Base-by-base conservation (phyloP, 1,140 invertebrate genomes). In the Amphibalanus amphitrite region DNA sequence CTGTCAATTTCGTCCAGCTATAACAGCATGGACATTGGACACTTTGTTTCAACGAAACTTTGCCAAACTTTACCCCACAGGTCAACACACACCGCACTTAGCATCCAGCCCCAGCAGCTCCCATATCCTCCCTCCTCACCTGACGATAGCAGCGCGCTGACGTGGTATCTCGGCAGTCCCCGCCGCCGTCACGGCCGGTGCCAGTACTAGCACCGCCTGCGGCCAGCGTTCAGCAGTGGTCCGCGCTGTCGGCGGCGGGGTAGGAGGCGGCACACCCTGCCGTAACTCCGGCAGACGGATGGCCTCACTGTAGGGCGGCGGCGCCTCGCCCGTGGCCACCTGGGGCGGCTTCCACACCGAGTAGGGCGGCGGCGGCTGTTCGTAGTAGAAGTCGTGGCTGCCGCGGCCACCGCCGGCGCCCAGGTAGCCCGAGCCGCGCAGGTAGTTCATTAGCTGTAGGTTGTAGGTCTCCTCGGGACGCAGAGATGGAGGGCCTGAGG, bases 401-500 rank as follows among this genome's bases (percentile, higher is more conserved):
- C 79, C 87, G 82, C 69, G 90, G 85, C 77, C 92, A 90, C 73
- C 90, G 84, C 76, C 89, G 80, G 28, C 93, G 91, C 76, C 90
- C 86, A 69, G 91, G 83, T 23, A 93, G 81, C 29, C 89, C 89
- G 1, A 93, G 78, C 0, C 65, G 65, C 65, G 65, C 20, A 67
- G 65, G 28, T 67, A 67, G 65, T 20, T 28, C 65, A 67, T 67
- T 26, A 67, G 65, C 10, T 3, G 26, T 26, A 28, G 26, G 65
- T 67, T 67, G 65, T 67, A 67, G 23, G 65, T 26, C 65, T 67
- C 65, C 3, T 67, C 65, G 17, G 26, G 10, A 25, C 65, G 65
- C 6, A 59, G 47, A 1, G 47, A 59, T 1, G 47, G 47, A 17
- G 47, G 1, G 13, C 47, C 47, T 59, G 47, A 6, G 33, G 33